Percentiles rank a stretch among this genome's conserved stretches.
These are phyloP conservation scores for Drosophila ochracea DNA, from an alignment of 2,888 invertebrate genomes.

Conservation along the genomic window DNA sequence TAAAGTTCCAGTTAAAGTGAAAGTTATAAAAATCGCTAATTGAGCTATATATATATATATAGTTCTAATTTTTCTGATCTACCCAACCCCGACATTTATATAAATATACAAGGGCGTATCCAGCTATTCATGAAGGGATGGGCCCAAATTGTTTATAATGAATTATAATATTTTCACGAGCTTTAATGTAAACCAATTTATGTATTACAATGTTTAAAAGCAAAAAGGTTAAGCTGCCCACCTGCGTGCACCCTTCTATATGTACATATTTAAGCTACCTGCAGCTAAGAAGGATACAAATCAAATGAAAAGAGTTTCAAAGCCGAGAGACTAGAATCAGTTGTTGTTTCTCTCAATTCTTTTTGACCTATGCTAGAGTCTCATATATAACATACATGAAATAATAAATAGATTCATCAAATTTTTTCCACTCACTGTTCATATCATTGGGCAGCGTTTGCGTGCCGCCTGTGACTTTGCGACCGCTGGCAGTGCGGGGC, in stretches of 20 bases:
- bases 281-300: not conserved
- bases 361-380: not conserved
- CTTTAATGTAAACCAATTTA: too few species aligned
- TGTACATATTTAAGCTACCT: not conserved
- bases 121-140: not conserved
- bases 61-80: not conserved
- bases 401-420: not conserved
- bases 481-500: conserved; percentile 90
- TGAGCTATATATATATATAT: too few species aligned
- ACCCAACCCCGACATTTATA: not conserved
- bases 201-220: not conserved
- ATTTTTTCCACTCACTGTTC: conserved; percentile 87
- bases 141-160: fast-evolving
- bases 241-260: too few species aligned
- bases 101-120: not conserved
- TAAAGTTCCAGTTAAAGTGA: not conserved
- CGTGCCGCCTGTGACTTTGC: conserved; percentile 95
- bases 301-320: not conserved
- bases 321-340: not conserved
- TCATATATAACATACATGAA: not conserved
- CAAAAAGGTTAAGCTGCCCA: not conserved
- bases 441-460: conserved; percentile 93
- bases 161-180: not conserved
- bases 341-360: not conserved
- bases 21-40: not conserved